phyloP scores from a whole-genome alignment of 2,113 vertebrate species.

The Onychostruthus taczanowskii region DNA sequence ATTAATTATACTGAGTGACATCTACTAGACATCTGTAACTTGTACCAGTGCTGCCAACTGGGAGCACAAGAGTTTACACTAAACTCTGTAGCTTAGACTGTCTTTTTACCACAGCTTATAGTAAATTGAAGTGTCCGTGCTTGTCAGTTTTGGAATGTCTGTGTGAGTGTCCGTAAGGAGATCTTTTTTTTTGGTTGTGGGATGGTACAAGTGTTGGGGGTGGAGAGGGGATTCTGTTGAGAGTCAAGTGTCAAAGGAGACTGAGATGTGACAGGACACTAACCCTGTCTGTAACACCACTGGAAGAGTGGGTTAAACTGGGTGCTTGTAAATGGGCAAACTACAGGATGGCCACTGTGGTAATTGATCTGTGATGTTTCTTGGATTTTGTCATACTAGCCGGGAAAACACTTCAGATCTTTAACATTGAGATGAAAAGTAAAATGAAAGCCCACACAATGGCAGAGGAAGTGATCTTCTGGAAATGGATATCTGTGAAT shows the following conservation, averaged over 20 bases:
- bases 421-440: conserved; percentile 96
- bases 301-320: neutral
- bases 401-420: conserved; percentile 92
- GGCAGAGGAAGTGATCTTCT: conserved; percentile 92
- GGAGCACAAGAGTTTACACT: neutral
- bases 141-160: neutral
- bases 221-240: neutral
- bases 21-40: neutral
- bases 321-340: neutral
- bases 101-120: neutral
- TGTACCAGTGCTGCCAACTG: neutral
- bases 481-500: conserved; percentile 94
- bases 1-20: neutral
- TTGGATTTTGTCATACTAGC: conserved; percentile 73
- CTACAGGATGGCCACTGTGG: neutral
- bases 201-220: neutral
- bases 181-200: neutral
- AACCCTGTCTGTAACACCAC: neutral
- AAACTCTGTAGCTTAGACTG: neutral
- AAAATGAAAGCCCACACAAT: conserved; percentile 93
- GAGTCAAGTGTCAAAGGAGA: neutral
- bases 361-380: conserved; percentile 1
- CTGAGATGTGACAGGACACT: neutral
- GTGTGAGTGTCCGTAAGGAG: neutral
- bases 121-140: neutral